phyloP scores from a whole-genome alignment of 2,113 vertebrate species.

The Microcebus lehilahytsara region DNA sequence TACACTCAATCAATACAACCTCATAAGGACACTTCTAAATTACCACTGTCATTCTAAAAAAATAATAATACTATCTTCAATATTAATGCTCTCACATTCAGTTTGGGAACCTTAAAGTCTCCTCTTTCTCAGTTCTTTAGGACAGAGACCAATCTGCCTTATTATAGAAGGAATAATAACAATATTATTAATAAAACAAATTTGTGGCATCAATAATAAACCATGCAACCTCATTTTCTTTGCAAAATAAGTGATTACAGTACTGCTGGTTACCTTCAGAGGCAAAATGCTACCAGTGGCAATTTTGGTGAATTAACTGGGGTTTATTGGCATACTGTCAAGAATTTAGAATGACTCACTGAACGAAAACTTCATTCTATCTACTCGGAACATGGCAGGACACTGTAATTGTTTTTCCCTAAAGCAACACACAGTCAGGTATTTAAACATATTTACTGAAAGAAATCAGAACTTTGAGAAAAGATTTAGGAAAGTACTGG shows the following conservation, averaged over 20 bases:
- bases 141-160: slow-evolving; percentile 2
- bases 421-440: neutral
- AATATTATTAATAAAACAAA: slow-evolving; percentile 30
- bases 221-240: slow-evolving; percentile 9
- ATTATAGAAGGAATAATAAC: neutral
- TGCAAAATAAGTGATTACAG: slow-evolving; percentile 16
- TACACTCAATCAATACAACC: neutral
- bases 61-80: neutral
- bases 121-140: neutral
- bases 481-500: neutral
- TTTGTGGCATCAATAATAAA: neutral
- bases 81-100: neutral
- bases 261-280: neutral
- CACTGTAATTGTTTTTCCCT: neutral
- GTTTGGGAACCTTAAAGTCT: neutral
- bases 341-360: neutral
- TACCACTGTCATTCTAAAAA: neutral
- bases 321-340: neutral
- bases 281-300: neutral
- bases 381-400: neutral
- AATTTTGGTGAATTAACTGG: neutral
- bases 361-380: neutral
- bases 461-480: neutral
- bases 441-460: neutral
- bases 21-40: slow-evolving; percentile 21